phyloP scores from a whole-genome alignment of 2,113 vertebrate genomes.

The Apus apus region DNA sequence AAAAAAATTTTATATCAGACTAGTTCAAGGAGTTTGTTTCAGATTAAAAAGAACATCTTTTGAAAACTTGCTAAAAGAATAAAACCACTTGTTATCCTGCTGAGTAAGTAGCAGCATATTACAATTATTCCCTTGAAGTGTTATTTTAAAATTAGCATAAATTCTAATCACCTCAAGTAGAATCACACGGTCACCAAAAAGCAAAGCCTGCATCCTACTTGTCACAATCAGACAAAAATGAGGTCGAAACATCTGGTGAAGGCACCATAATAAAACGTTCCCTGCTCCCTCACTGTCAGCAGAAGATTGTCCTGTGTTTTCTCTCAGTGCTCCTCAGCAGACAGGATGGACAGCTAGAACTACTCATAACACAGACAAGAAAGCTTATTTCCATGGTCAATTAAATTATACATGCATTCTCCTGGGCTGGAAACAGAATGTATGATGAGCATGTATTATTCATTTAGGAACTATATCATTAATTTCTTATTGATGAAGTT shows the following conservation, averaged over 20 bases:
- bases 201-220: background rate
- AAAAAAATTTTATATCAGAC: background rate
- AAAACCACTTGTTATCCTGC: background rate
- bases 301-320: background rate
- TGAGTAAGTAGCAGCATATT: background rate
- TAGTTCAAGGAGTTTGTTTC: constrained; percentile 7
- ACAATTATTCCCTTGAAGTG: background rate
- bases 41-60: background rate
- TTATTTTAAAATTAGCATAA: background rate
- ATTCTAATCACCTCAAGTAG: background rate
- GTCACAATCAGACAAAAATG: background rate
- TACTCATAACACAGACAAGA: background rate
- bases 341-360: background rate
- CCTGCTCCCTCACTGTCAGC: background rate
- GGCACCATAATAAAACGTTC: background rate
- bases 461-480: constrained; percentile 47
- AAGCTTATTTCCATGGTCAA: background rate
- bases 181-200: background rate
- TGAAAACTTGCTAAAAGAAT: background rate
- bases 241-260: background rate
- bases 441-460: constrained; percentile 46
- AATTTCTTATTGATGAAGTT: constrained; percentile 52
- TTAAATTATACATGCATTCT: constrained; percentile 31
- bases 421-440: constrained; percentile 8
- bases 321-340: background rate